phyloP scores from a whole-genome alignment of 2,113 vertebrate genomes.

The Petrocephalus microphthalmus region DNA sequence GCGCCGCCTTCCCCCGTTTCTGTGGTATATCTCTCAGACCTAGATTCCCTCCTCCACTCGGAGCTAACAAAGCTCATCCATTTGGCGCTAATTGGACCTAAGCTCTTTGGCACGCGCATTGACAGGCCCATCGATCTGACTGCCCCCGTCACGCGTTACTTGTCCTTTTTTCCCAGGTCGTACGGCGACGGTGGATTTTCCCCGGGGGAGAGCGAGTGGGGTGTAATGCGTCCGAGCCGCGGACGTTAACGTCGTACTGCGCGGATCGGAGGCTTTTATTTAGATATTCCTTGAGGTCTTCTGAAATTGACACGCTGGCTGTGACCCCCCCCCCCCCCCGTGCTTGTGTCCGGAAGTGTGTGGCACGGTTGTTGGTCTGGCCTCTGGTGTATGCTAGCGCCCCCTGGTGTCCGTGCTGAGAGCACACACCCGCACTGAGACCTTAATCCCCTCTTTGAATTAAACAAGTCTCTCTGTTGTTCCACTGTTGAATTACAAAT shows the following conservation, averaged over 20 bases:
- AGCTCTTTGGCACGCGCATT: background rate
- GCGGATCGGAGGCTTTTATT: background rate
- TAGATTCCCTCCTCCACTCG: background rate
- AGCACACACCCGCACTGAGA: background rate
- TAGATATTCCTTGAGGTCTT: background rate
- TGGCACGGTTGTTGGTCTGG: background rate
- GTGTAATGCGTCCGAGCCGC: background rate
- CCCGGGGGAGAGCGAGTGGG: background rate
- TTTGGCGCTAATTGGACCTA: background rate
- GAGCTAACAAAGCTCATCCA: background rate
- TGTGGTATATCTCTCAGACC: background rate
- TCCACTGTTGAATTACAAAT: background rate
- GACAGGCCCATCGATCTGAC: background rate
- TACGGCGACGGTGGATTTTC: background rate
- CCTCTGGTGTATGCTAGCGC: background rate
- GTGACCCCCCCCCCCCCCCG: background rate
- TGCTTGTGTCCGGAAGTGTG: background rate
- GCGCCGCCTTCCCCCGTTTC: background rate
- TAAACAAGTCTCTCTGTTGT: background rate
- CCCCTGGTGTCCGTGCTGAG: background rate
- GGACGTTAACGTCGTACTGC: background rate
- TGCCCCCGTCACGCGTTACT: background rate
- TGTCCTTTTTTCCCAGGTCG: background rate
- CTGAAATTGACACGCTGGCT: background rate
- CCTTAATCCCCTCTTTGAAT: background rate